Conservation (phyloP, 1,140 invertebrate genomes). For the Sycophaga agraensis region DNA sequence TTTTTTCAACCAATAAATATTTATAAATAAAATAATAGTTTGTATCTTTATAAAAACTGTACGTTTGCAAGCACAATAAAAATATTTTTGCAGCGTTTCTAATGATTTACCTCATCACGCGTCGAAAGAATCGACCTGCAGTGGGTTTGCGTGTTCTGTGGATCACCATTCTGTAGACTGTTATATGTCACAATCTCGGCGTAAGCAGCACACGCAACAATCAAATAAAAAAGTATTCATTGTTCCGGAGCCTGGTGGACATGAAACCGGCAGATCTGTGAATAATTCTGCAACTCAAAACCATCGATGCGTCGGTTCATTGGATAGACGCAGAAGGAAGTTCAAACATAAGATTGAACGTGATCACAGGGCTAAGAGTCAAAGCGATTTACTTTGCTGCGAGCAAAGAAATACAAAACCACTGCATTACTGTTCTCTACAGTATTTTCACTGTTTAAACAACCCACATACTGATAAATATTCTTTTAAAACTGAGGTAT, state of each 20-base stretch:
- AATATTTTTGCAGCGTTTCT: constrained; percentile 3
- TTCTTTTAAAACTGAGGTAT: constrained; percentile 49
- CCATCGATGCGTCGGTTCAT: constrained; percentile 38
- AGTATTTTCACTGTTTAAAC: constrained; percentile 43
- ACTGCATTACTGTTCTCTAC: constrained; percentile 44
- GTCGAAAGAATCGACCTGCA: neutral
- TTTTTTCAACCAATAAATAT: neutral
- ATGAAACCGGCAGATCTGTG: neutral
- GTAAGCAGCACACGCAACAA: neutral
- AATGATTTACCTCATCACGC: neutral
- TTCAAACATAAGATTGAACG: constrained; percentile 43
- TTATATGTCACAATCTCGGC: no score
- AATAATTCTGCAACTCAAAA: neutral
- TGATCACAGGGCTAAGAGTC: constrained; percentile 48
- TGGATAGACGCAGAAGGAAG: constrained; percentile 44
- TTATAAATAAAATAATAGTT: neutral
- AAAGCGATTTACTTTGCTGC: constrained; percentile 45
- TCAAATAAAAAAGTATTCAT: neutral
- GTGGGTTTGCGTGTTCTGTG: neutral
- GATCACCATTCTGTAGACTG: constrained; percentile 3
- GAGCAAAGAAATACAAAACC: constrained; percentile 40
- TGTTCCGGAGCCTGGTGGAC: neutral
- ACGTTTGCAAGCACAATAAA: no score
- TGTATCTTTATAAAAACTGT: neutral
- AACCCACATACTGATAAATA: constrained; percentile 44